phyloP scores from a whole-genome alignment of 2,113 vertebrate species.

The Scomber colias region DNA sequence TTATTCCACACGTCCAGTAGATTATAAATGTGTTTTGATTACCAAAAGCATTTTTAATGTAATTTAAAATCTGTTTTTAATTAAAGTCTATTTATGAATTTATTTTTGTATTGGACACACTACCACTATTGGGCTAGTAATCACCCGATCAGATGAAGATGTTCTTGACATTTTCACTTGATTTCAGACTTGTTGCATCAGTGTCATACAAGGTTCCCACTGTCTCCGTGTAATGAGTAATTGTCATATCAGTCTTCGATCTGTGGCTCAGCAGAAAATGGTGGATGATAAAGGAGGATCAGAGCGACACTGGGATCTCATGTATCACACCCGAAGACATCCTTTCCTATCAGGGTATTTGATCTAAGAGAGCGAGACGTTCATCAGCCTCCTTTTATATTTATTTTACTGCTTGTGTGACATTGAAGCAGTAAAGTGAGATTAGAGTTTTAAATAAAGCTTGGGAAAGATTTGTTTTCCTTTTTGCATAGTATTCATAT shows the following conservation, averaged over 20 bases:
- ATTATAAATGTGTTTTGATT: background rate
- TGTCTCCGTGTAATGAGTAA: background rate
- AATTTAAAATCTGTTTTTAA: background rate
- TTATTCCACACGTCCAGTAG: background rate
- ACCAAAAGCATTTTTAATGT: background rate
- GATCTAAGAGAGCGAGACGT: background rate
- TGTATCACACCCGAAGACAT: slow-evolving; percentile 6
- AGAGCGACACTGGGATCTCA: slow-evolving; percentile 8
- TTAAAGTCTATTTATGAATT: background rate
- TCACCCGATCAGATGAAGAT: background rate
- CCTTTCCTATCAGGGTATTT: background rate
- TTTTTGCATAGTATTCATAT: background rate
- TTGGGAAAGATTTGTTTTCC: slow-evolving; percentile 2
- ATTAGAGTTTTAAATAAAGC: background rate
- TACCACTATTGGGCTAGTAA: background rate
- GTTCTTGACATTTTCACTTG: background rate
- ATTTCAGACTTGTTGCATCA: background rate
- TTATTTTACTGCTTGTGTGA: background rate
- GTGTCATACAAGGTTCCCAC: background rate
- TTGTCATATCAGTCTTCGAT: background rate
- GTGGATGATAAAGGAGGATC: slow-evolving; percentile 14
- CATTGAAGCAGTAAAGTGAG: background rate
- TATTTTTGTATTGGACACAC: background rate
- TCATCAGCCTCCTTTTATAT: background rate
- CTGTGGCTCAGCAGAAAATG: background rate